Base-by-base conservation (phyloP, 2,113 vertebrate genomes). In the Amazona guildingii region DNA sequence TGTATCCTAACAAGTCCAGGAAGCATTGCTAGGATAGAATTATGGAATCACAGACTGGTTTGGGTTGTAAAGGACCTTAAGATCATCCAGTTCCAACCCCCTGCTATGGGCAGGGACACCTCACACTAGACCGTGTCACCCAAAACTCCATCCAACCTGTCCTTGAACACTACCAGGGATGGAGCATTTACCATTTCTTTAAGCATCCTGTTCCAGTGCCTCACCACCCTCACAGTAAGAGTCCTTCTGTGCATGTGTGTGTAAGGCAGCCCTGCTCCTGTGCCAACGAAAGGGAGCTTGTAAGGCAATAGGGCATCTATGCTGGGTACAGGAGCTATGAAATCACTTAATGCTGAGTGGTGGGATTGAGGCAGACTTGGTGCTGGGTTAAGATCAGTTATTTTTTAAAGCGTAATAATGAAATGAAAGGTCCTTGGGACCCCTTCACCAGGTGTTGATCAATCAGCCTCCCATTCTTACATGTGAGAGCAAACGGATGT, bases 371-470 rank as follows among this genome's bases (percentile, higher is more conserved):
- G 68, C 48, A 62, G 83, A 37, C 46, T 63, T n/a, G 41, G 52
- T 62, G 35, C 46, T 27, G 37, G 51, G 35, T 54, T 51, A 62
- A 72, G 64, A 64, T 43, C 3, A 55, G 66, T 54, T 78, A 46
- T 55, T 95, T 90, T 85, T 11, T 2, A 31, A 84, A 90, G n/a
- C 17, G 29, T 17, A 72, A 27, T 29, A 83, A 48, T 79, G 68
- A 90, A 91, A 91, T 39, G 44, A 61, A 67, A 49, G 61, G 67
- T 41, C 67, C 70, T 85, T 82, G 37, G 72, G 81, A 94, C 82
- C 49, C 74, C 77, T 85, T 73, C 52, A n/a, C 33, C 25, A 64
- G 62, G 8, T 62, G 49, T 23, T 84, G 87, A 82, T 93, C 75
- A 90, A 82, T 68, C 54, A 79, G 57, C 20, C 35, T 73, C 23